Evolutionary conservation across 2,797 vertebrate species (phyloP).

Genomic region (Botia almorhae): DNA sequence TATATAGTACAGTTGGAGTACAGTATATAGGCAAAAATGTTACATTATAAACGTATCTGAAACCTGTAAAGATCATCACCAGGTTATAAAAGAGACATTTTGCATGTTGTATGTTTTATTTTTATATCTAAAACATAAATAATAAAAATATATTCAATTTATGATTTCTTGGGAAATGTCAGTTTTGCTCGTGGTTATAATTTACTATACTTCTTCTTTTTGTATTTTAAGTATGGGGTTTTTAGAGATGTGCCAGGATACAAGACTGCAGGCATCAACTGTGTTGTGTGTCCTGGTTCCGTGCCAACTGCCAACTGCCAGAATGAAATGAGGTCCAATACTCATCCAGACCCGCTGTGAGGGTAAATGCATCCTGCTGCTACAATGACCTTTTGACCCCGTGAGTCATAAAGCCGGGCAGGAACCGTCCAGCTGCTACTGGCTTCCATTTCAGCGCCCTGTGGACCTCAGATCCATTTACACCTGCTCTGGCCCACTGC

Average conservation of each 20-base stretch:
- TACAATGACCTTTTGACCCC: slow-evolving; percentile 38
- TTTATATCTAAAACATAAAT: too few relatives aligned
- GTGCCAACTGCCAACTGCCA: slow-evolving; percentile 51
- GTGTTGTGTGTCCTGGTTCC: slow-evolving; percentile 20
- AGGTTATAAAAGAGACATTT: too few relatives aligned
- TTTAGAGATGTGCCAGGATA: slow-evolving; percentile 27
- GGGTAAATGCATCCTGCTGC: slow-evolving; percentile 26
- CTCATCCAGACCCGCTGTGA: slow-evolving; percentile 29
- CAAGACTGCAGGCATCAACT: slow-evolving; percentile 33
- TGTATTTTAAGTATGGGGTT: too few relatives aligned
- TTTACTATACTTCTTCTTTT: too few relatives aligned
- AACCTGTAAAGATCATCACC: too few relatives aligned
- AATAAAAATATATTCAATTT: too few relatives aligned
- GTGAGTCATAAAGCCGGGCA: slow-evolving; percentile 39
- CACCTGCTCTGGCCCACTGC: slow-evolving; percentile 41
- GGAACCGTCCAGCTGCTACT: slow-evolving; percentile 56
- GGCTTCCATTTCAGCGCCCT: slow-evolving; percentile 55
- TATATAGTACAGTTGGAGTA: too few relatives aligned
- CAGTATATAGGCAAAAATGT: too few relatives aligned
- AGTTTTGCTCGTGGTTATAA: too few relatives aligned
- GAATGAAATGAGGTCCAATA: slow-evolving; percentile 54
- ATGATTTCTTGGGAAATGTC: too few relatives aligned
- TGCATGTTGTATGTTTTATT: too few relatives aligned
- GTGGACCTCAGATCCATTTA: slow-evolving; percentile 54
- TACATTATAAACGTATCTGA: too few relatives aligned